Conservation (phyloP, 2,888 invertebrate genomes). For the Dusona sp. region DNA sequence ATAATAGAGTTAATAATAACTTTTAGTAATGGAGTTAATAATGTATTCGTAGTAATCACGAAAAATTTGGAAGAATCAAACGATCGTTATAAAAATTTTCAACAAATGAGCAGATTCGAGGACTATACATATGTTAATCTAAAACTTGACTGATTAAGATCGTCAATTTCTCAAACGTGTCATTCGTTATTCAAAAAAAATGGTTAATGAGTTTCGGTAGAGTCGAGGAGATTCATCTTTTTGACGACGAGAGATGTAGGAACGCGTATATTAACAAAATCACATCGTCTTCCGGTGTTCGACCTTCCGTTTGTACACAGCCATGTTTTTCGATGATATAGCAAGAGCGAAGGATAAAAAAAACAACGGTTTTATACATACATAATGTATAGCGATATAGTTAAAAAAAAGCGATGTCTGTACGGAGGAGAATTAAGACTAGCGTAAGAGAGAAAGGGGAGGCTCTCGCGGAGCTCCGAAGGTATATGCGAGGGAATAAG, state of each 20-base stretch:
- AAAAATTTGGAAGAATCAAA: background rate
- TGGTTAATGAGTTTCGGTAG: background rate
- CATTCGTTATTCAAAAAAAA: constrained; percentile 38
- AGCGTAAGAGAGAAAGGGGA: constrained; percentile 40
- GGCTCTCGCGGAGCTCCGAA: constrained; percentile 42
- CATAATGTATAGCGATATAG: constrained; percentile 13
- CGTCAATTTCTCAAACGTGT: constrained; percentile 17
- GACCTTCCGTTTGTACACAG: constrained; percentile 12
- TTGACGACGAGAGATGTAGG: background rate
- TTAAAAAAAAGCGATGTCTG: constrained; percentile 19
- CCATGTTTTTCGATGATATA: constrained; percentile 58
- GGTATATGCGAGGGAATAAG: constrained; percentile 49
- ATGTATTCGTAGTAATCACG: no score
- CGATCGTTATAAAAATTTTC: background rate
- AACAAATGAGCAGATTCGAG: background rate
- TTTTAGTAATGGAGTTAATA: no score
- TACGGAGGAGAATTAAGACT: constrained; percentile 28
- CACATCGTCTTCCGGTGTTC: constrained; percentile 58
- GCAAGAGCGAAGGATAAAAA: background rate
- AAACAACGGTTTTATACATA: constrained; percentile 24
- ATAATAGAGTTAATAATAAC: no score
- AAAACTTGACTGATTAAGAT: constrained; percentile 5
- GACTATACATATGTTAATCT: background rate
- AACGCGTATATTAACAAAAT: constrained; percentile 34
- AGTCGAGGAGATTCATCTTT: constrained; percentile 9